A percentile compares a stretch with the other conserved stretches of the same genome.
Evolutionary conservation across 1,140 invertebrate genomes (phyloP).

Genomic region (Zaprionus ghesquierei): DNA sequence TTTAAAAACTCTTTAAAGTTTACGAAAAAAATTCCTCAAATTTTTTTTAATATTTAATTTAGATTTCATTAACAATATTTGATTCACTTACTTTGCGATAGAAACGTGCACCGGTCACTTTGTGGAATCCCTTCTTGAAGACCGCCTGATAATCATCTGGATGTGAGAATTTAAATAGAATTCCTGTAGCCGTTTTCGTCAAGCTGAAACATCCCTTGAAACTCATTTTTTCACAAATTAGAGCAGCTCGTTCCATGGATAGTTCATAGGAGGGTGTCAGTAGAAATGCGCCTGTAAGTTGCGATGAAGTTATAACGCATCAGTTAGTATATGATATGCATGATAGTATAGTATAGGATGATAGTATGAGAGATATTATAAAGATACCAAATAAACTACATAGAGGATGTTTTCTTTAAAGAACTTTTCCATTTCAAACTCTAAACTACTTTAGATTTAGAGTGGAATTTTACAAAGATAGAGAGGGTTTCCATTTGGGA

Average conservation of each 20-base stretch:
- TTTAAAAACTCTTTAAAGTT: too few species aligned
- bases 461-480: too few species aligned
- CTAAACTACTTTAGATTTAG: neutral
- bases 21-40: too few species aligned
- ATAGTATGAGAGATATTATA: neutral
- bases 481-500: neutral
- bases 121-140: constrained; percentile 93
- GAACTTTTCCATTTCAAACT: neutral
- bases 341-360: too few species aligned
- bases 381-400: neutral
- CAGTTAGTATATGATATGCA: constrained; percentile 23
- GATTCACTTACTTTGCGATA: constrained; percentile 87
- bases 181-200: constrained; percentile 93
- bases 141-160: constrained; percentile 92
- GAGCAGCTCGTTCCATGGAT: constrained; percentile 91
- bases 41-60: too few species aligned
- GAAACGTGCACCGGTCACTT: constrained; percentile 90
- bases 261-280: constrained; percentile 92
- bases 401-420: neutral
- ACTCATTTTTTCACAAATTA: constrained; percentile 93
- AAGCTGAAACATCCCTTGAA: constrained; percentile 92
- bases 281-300: constrained; percentile 87
- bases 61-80: neutral
- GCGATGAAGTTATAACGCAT: constrained; percentile 13
- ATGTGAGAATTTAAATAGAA: constrained; percentile 92